phyloP scores from a whole-genome alignment of 2,113 vertebrate species.

The Brachyhypopomus gauderio region DNA sequence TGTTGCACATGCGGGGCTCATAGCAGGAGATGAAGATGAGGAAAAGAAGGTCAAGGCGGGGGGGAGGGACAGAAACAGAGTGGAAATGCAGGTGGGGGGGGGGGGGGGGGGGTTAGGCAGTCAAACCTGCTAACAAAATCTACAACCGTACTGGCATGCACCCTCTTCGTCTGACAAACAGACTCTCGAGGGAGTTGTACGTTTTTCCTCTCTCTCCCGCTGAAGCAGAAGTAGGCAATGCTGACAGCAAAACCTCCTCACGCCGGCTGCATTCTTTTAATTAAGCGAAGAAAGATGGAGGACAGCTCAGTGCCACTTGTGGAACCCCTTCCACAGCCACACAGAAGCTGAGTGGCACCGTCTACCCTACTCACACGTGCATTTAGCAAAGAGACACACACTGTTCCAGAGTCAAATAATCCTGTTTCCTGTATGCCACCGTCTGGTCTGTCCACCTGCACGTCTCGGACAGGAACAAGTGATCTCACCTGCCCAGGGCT shows the following conservation, averaged over 20 bases:
- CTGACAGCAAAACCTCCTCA: constrained; percentile 13
- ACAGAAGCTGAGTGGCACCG: background rate
- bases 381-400: background rate
- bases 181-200: too few species aligned
- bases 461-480: background rate
- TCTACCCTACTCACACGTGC: background rate
- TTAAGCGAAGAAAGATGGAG: constrained; percentile 33
- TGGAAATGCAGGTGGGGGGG: background rate
- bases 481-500: background rate
- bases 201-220: background rate
- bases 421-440: background rate
- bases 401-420: background rate
- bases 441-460: background rate
- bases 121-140: background rate
- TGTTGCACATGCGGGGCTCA: background rate
- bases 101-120: background rate
- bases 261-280: constrained; percentile 27
- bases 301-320: background rate
- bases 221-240: background rate
- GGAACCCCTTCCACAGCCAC: constrained; percentile 4
- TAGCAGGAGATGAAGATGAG: background rate
- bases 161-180: background rate
- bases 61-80: background rate
- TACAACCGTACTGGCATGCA: background rate
- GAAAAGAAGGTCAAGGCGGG: background rate